phyloP scores from a whole-genome alignment of 2,888 invertebrate genomes.

The Hirtodrosophila cameraria region DNA sequence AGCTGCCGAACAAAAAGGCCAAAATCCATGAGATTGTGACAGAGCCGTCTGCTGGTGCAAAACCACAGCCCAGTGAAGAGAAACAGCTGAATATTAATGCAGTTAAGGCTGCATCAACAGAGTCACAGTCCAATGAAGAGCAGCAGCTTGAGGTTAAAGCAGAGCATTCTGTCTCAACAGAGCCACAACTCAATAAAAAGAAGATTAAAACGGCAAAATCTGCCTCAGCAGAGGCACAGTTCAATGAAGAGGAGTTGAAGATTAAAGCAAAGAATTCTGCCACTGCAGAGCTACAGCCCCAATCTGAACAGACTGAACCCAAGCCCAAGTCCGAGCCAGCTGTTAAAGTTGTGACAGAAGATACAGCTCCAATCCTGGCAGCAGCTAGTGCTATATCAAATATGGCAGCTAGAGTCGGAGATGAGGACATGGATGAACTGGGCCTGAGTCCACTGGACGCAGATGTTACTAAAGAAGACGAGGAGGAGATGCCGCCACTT shows the following conservation, averaged over 20 bases:
- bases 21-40: constrained; percentile 4
- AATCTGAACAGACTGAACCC: background rate
- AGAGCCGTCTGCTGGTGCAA: background rate
- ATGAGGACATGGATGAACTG: constrained; percentile 56
- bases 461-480: constrained; percentile 12
- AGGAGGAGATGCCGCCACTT: constrained; percentile 70
- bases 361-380: background rate
- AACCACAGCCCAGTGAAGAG: background rate
- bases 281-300: background rate
- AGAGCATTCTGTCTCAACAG: background rate
- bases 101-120: background rate
- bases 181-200: background rate
- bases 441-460: constrained; percentile 58
- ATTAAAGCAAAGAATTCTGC: background rate
- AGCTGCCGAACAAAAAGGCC: too few relatives aligned
- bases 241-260: background rate
- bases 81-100: too few relatives aligned
- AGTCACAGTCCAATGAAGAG: background rate
- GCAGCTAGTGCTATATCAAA: background rate
- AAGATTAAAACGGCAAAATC: too few relatives aligned
- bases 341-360: background rate
- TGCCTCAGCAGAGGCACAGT: background rate
- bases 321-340: background rate
- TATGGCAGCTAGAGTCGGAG: background rate
- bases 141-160: too few relatives aligned